Conservation (phyloP, 2,113 vertebrate genomes). For the Xenopus tropicalis region UCB_Xtro_10.0 CM004444.2:92259501-92260000, state of each 20-base stretch:
- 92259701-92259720: slow-evolving; percentile 45
- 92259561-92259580: slow-evolving; percentile 84
- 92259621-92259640: slow-evolving; percentile 99
- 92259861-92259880: slow-evolving; percentile 8
- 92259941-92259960: slow-evolving; percentile 7
- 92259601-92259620: slow-evolving; percentile 99
- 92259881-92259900: slow-evolving; percentile 21
- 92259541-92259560: slow-evolving; percentile 55
- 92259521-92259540: slow-evolving; percentile 87
- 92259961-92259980: slow-evolving; percentile 27
- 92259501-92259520: slow-evolving; percentile 72
- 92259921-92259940: slow-evolving; percentile 29
- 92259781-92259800: not conserved
- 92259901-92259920: slow-evolving; percentile 1
- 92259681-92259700: slow-evolving; percentile 90
- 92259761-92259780: slow-evolving; percentile 4
- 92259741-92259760: slow-evolving; percentile 14
- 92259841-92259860: slow-evolving; percentile 12
- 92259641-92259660: slow-evolving; percentile 94
- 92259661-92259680: slow-evolving; percentile 93
- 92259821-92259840: slow-evolving; percentile 4
- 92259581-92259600: slow-evolving; percentile 95
- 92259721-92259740: slow-evolving; percentile 32
- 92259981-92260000: slow-evolving; percentile 39
- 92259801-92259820: slow-evolving; percentile 3